Evolutionary conservation across 2,797 vertebrate species (phyloP), one percentile per base, ranked within the genome.

Genomic region (Cirrhinus molitorella): DNA sequence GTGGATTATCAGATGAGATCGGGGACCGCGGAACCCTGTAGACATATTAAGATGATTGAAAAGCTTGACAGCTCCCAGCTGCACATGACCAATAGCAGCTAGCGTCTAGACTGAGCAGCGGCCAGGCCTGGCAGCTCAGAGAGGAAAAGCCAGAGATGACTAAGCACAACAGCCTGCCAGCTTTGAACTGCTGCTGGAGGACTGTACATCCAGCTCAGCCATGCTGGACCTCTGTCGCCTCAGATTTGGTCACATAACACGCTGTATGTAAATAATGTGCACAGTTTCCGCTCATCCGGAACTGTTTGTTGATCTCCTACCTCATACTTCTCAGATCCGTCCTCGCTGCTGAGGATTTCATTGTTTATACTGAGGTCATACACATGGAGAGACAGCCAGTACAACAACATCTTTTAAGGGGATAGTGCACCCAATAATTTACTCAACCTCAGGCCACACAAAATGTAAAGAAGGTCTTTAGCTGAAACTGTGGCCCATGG

Each of bases 141-240:
- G 23, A 67, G 47, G 65, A 77, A 82, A 65, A 77, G 34, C 75
- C 87, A 88, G 34, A 51, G 80, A 85, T 84, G 79, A 88, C 87
- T 88, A 90, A 89, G 84, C 81, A 85, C 65, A 74, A 84, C 80
- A 83, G 81, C 84, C 86, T 85, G 83, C 80, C 65, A 67, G 80
- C 51, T 49, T 17, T 70, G 45, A 87, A 81, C 55, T 84, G 72
- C 66, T 80, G 59, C 82, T 23, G 40, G 45, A 43, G 53, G 47
- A 76, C 63, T 59, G 19, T 13, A 37, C 65, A 71, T 70, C 13
- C 25, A 49, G 43, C 31, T 75, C 76, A 75, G 31, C 14, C n/a
- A 45, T 59, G 47, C 75, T 75, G 57, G 49, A 78, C 59, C 21
- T n/a, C 49, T 49, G 79, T 72, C n/a, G 5, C 37, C 40, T 79